A percentile compares a stretch with the other conserved stretches of the same genome.
Evolutionary conservation across 1,140 invertebrate species (phyloP).

Genomic region (Apis florea): DNA sequence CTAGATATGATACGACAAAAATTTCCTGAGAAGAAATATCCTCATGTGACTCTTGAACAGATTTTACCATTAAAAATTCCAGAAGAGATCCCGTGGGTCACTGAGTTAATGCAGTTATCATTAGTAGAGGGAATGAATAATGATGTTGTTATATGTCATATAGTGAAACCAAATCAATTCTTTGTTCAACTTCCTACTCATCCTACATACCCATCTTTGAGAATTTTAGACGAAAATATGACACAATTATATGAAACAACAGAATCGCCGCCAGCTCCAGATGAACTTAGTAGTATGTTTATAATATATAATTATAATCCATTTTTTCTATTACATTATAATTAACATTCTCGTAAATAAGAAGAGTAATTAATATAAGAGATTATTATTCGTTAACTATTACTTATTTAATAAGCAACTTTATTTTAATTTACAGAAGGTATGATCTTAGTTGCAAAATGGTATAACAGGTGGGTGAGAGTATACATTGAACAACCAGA

Average conservation of each 20-base stretch:
- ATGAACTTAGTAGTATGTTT: constrained; percentile 83
- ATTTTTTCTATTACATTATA: background rate
- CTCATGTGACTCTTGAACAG: constrained; percentile 89
- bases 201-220: constrained; percentile 91
- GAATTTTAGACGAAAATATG: constrained; percentile 88
- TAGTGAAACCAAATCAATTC: constrained; percentile 91
- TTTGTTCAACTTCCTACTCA: constrained; percentile 97
- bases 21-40: constrained; percentile 90
- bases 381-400: constrained; percentile 4
- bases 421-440: constrained; percentile 82
- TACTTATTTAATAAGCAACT: background rate
- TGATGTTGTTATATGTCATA: constrained; percentile 92
- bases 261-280: constrained; percentile 85
- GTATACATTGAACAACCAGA: constrained; percentile 89
- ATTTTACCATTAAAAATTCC: constrained; percentile 80
- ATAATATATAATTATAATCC: constrained; percentile 15
- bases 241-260: constrained; percentile 83
- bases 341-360: background rate
- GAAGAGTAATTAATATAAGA: background rate
- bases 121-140: constrained; percentile 95
- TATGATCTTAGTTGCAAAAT: constrained; percentile 93
- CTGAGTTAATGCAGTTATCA: constrained; percentile 84
- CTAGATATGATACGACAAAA: constrained; percentile 90
- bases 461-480: constrained; percentile 92
- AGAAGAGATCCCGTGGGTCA: constrained; percentile 62